Base-by-base conservation (phyloP, 2,888 invertebrate genomes). In the Piscicola geometra region DNA sequence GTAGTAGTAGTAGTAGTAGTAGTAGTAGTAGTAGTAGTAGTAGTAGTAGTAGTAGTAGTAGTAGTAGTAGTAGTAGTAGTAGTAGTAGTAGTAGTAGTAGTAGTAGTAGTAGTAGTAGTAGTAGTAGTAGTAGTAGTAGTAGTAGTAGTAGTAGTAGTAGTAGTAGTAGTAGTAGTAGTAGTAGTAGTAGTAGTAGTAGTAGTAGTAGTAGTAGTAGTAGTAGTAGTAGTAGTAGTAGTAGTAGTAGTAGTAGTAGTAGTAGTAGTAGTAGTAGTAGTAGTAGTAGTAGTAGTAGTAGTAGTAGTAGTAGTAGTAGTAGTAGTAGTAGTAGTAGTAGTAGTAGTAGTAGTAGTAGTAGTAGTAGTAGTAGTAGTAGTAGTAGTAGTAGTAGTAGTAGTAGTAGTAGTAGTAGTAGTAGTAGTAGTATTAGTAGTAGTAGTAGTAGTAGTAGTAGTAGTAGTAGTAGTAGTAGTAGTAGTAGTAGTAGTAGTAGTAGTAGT, bases 1-100 rank as follows among this genome's bases (percentile, higher is more conserved):
- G 70, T 70, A 70, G 70, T 70, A 70, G 70, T 70, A 70, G 70
- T 70, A 70, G 70, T 70, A 70, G 70, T 70, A 70, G 70, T 70
- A 70, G 70, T 70, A 70, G 70, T 70, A 70, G 70, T 70, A 70
- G 70, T 70, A 70, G 70, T 70, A 70, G 70, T 70, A 70, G 70
- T 70, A 70, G 70, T 70, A 70, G 70, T 70, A 70, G 70, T 70
- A 70, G 70, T 70, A 70, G 70, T 70, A 70, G 70, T 70, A 70
- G 70, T 70, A 70, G 70, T 70, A 70, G 70, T 70, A 70, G 70
- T 70, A 70, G 70, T 70, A 70, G 70, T 70, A 70, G 70, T 33
- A 70, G 70, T 70, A 70, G 70, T 33, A 70, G 70, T 35, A 70
- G 70, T 70, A 70, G 70, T 70, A 33, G 28, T 33, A 70, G 70